These are phyloP conservation scores for Tiaroga cobitis DNA, from an alignment of 2,797 vertebrate genomes.

Conservation along the genomic window DNA sequence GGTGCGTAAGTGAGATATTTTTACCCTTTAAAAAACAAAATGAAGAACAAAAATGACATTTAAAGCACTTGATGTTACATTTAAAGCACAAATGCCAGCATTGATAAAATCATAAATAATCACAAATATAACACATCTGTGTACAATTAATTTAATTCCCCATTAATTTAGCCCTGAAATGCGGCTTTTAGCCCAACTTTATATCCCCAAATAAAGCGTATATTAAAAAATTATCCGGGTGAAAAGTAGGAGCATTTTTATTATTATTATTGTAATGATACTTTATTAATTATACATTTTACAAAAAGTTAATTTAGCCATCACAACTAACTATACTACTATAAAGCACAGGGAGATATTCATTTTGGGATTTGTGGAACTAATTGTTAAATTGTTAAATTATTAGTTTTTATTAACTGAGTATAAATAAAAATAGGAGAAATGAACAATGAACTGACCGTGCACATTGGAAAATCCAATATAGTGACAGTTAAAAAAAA, in stretches of 20 bases:
- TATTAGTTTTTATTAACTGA: not conserved
- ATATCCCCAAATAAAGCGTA: not conserved
- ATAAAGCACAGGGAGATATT: not conserved
- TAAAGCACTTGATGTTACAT: not conserved
- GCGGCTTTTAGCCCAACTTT: no score
- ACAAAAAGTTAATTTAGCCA: not conserved
- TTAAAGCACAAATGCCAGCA: no score
- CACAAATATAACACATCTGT: not conserved
- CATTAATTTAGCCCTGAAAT: not conserved
- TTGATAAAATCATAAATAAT: not conserved
- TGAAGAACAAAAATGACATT: no score
- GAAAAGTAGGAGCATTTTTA: not conserved
- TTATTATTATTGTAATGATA: not conserved
- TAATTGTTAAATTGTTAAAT: not conserved
- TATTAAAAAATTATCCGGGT: not conserved
- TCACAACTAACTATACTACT: not conserved
- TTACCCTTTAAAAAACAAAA: not conserved
- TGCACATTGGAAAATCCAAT: not conserved
- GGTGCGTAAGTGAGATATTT: slow-evolving; percentile 61
- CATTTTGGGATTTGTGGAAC: not conserved
- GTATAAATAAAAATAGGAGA: not conserved
- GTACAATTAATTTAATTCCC: not conserved
- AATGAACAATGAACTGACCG: not conserved
- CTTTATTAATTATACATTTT: not conserved
- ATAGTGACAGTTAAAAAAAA: not conserved